These are phyloP conservation scores for Bovichtus variegatus DNA, from an alignment of 2,797 vertebrate species.

Conservation along the genomic window DNA sequence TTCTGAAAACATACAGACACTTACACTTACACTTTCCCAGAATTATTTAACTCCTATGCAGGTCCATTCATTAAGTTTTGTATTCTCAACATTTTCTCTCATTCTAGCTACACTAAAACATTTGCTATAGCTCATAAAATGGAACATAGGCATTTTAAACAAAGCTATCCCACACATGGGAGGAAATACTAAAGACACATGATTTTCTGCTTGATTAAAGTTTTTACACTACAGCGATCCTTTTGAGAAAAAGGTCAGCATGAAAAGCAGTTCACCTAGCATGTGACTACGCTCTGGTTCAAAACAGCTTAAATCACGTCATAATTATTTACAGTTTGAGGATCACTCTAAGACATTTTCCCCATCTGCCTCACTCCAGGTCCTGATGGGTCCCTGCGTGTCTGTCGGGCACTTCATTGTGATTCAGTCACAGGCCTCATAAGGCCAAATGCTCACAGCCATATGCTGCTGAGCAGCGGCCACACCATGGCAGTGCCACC, in stretches of 20 bases:
- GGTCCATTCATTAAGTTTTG: neutral
- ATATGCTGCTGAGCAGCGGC: slow-evolving; percentile 85
- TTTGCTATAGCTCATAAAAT: neutral
- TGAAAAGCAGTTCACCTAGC: neutral
- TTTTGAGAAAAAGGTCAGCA: neutral
- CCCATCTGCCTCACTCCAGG: slow-evolving; percentile 62
- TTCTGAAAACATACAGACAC: neutral
- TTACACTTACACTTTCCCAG: neutral
- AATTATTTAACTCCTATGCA: neutral
- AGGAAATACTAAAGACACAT: neutral
- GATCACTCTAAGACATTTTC: neutral
- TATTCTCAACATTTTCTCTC: neutral
- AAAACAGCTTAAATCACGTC: slow-evolving; percentile 16
- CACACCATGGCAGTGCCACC: slow-evolving; percentile 83
- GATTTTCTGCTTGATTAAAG: neutral
- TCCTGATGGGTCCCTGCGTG: slow-evolving; percentile 75
- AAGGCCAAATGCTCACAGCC: slow-evolving; percentile 78
- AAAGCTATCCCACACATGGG: neutral
- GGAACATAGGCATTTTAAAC: neutral
- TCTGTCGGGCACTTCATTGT: slow-evolving; percentile 63
- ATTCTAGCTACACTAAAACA: neutral
- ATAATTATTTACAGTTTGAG: neutral
- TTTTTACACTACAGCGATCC: neutral
- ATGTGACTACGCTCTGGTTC: neutral
- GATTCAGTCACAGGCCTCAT: slow-evolving; percentile 86